Percentiles rank a stretch among this genome's conserved stretches.
phyloP scores from a whole-genome alignment of 1,140 invertebrate genomes.

The Trypoxylus dichotomus region DNA sequence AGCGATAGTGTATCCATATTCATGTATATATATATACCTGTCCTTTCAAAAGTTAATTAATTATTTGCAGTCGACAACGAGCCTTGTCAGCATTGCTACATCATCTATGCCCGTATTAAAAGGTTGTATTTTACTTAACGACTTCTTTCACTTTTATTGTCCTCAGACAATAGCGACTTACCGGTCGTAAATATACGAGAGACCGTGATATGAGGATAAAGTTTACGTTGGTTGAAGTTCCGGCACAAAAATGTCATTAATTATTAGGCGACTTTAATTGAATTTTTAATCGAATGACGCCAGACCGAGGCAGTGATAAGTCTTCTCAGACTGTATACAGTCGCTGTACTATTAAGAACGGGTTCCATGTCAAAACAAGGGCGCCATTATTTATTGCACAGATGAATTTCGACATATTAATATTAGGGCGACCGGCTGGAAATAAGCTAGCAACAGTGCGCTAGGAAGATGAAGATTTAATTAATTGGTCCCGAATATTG shows the following conservation, averaged over 20 bases:
- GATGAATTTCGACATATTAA: constrained; percentile 19
- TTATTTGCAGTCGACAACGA: not conserved
- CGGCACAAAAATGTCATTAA: constrained; percentile 1
- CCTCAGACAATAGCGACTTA: not conserved
- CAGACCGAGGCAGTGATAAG: not conserved
- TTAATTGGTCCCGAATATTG: not conserved
- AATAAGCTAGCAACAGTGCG: not conserved
- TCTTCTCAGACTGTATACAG: not conserved
- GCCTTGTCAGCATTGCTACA: not conserved
- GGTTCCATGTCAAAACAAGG: constrained; percentile 9
- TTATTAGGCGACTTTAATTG: constrained; percentile 23
- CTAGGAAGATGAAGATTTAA: not conserved
- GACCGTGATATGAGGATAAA: constrained; percentile 9
- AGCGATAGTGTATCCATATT: no score
- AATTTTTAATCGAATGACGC: constrained; percentile 22
- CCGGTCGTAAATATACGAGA: not conserved
- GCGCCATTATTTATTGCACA: constrained; percentile 4
- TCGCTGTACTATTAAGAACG: not conserved
- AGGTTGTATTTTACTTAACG: not conserved
- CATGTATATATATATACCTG: no score
- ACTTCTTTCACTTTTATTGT: constrained; percentile 10
- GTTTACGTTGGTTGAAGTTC: constrained; percentile 18
- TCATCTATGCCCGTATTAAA: not conserved
- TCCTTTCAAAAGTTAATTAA: not conserved
- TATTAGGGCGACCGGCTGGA: not conserved